Percentiles rank a stretch among this genome's conserved stretches.
Evolutionary conservation across 2,888 invertebrate species (phyloP).

Genomic region (Hyposoter didymator): DNA sequence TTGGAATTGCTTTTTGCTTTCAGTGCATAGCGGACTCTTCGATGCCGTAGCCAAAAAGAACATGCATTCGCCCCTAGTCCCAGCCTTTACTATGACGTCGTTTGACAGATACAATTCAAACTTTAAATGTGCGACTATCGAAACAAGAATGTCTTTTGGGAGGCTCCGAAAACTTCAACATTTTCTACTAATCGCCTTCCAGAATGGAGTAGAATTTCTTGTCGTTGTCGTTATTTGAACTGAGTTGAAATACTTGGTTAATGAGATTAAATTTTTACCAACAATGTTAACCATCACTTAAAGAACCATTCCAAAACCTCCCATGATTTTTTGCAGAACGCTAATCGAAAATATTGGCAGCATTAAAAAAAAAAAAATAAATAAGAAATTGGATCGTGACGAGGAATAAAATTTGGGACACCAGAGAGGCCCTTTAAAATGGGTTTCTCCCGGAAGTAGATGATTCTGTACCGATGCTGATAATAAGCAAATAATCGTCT

Average conservation of each 20-base stretch:
- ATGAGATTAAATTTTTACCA: neutral
- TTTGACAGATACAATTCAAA: slow-evolving; percentile 87
- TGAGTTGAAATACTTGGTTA: slow-evolving; percentile 2
- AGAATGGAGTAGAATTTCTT: slow-evolving; percentile 86
- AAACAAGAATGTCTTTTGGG: slow-evolving; percentile 84
- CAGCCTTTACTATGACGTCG: slow-evolving; percentile 87
- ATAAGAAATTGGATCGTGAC: neutral
- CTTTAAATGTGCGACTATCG: slow-evolving; percentile 85
- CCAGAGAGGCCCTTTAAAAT: slow-evolving; percentile 80
- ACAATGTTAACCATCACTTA: neutral
- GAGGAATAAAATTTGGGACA: slow-evolving; percentile 55
- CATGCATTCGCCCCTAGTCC: slow-evolving; percentile 87
- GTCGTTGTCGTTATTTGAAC: slow-evolving; percentile 83
- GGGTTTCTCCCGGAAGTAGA: slow-evolving; percentile 83
- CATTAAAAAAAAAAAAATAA: no score
- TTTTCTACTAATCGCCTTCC: slow-evolving; percentile 86
- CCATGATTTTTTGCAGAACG: no score
- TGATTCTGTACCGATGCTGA: slow-evolving; percentile 82
- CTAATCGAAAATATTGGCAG: no score
- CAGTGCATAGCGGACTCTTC: no score
- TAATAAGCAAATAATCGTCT: slow-evolving; percentile 82
- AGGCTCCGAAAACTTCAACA: slow-evolving; percentile 85
- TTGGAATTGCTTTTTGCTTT: no score
- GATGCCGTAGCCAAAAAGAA: slow-evolving; percentile 85
- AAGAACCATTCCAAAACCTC: no score